Evolutionary conservation across 2,113 vertebrate genomes (phyloP).

Genomic region (Brienomyrus brachyistius): DNA sequence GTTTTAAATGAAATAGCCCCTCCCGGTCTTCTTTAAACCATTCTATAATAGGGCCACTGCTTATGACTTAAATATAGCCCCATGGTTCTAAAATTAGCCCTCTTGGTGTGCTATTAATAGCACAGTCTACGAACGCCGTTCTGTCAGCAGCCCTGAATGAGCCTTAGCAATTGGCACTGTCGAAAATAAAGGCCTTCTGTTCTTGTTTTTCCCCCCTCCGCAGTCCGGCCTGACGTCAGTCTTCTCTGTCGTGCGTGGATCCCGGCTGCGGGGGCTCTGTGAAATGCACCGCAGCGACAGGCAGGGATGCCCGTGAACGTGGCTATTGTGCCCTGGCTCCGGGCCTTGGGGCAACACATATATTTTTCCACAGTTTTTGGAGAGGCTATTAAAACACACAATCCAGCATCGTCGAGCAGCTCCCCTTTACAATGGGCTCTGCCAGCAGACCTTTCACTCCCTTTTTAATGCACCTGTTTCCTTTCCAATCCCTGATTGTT

Average conservation of each 20-base stretch:
- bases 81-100: slow-evolving; percentile 17
- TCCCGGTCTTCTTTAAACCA: slow-evolving; percentile 2
- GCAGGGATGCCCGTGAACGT: background rate
- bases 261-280: background rate
- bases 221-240: slow-evolving; percentile 15
- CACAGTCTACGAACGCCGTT: slow-evolving; percentile 3
- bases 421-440: slow-evolving; percentile 1
- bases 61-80: slow-evolving; percentile 21
- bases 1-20: slow-evolving; percentile 2
- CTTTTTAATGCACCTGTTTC: slow-evolving; percentile 6
- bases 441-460: background rate
- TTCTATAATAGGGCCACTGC: slow-evolving; percentile 14
- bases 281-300: background rate
- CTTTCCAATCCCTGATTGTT: background rate
- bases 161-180: slow-evolving; percentile 4
- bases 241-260: background rate
- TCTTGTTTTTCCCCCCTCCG: background rate
- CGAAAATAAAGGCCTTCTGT: slow-evolving; percentile 25
- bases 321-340: background rate
- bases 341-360: background rate
- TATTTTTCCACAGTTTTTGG: slow-evolving; percentile 20
- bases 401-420: background rate
- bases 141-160: slow-evolving; percentile 18
- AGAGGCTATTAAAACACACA: slow-evolving; percentile 14
- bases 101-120: slow-evolving; percentile 22